Percentiles rank a stretch among this genome's conserved stretches.
phyloP scores from a whole-genome alignment of 2,888 invertebrate species.

The Sphinx pinastri region DNA sequence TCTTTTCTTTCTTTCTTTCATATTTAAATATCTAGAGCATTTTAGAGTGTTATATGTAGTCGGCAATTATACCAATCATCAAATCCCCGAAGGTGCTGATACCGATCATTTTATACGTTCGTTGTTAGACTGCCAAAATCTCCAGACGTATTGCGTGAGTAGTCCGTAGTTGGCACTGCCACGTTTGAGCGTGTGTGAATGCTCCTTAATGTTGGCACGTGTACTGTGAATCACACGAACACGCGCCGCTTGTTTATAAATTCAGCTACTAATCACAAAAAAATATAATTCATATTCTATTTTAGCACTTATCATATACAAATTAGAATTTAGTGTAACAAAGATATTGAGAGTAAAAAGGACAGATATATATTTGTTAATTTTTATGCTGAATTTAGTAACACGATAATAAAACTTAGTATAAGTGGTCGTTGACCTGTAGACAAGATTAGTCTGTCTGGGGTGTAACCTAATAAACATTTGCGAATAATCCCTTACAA shows the following conservation, averaged over 20 bases:
- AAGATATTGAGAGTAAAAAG: no score
- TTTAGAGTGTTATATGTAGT: no score
- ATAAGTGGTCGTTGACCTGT: background rate
- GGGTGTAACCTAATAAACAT: background rate
- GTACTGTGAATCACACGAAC: slow-evolving; percentile 16
- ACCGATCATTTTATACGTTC: no score
- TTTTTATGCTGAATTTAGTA: no score
- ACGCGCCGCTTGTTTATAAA: slow-evolving; percentile 3
- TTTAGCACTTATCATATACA: background rate
- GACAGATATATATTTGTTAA: no score
- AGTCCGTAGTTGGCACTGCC: background rate
- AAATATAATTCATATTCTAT: background rate
- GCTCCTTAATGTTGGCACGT: slow-evolving; percentile 11
- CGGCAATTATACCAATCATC: no score
- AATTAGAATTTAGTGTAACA: background rate
- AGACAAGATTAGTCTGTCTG: background rate
- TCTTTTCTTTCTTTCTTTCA: no score
- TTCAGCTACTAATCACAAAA: background rate
- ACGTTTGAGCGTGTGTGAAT: slow-evolving; percentile 2
- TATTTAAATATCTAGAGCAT: no score
- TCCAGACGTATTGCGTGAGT: background rate
- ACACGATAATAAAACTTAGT: background rate
- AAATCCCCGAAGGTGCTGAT: no score
- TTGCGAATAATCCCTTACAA: background rate
- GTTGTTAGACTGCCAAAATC: no score